Percentiles rank a stretch among this genome's conserved stretches.
Evolutionary conservation across 1,140 invertebrate species (phyloP).

Genomic region (Drosophila tropicalis): DNA sequence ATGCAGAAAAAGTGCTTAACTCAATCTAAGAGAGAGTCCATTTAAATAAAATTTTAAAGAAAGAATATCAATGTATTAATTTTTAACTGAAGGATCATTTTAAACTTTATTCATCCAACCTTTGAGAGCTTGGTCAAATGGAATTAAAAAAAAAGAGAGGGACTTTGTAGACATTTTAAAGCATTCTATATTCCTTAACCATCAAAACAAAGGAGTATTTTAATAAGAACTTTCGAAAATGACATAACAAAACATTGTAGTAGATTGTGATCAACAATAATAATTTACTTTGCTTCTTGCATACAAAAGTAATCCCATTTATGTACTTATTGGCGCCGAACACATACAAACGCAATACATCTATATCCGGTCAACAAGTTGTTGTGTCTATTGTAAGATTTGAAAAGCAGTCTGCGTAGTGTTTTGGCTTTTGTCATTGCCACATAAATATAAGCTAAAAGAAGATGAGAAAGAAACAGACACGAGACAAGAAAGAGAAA

Average conservation of each 20-base stretch:
- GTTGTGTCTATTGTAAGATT: constrained; percentile 52
- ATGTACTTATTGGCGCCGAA: constrained; percentile 71
- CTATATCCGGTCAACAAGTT: constrained; percentile 73
- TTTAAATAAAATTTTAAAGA: not conserved
- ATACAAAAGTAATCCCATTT: constrained; percentile 74
- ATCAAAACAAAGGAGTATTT: too few relatives aligned
- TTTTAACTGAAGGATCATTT: not conserved
- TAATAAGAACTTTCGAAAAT: too few relatives aligned
- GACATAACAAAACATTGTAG: not conserved
- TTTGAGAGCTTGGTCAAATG: too few relatives aligned
- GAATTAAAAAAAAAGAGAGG: too few relatives aligned
- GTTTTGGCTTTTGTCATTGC: constrained; percentile 64
- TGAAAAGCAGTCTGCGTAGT: constrained; percentile 34
- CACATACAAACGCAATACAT: not conserved
- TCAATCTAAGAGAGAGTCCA: not conserved
- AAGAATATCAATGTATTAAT: not conserved
- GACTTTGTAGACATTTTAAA: too few relatives aligned
- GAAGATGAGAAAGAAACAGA: not conserved
- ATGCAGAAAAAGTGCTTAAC: constrained; percentile 15
- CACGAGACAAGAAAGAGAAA: constrained; percentile 28
- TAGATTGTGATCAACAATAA: constrained; percentile 15
- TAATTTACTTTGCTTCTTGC: constrained; percentile 37
- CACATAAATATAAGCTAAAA: constrained; percentile 43
- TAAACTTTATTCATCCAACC: too few relatives aligned
- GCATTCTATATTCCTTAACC: too few relatives aligned